These are phyloP conservation scores for Xylota segnis DNA, from an alignment of 2,888 invertebrate genomes.

Conservation along the genomic window DNA sequence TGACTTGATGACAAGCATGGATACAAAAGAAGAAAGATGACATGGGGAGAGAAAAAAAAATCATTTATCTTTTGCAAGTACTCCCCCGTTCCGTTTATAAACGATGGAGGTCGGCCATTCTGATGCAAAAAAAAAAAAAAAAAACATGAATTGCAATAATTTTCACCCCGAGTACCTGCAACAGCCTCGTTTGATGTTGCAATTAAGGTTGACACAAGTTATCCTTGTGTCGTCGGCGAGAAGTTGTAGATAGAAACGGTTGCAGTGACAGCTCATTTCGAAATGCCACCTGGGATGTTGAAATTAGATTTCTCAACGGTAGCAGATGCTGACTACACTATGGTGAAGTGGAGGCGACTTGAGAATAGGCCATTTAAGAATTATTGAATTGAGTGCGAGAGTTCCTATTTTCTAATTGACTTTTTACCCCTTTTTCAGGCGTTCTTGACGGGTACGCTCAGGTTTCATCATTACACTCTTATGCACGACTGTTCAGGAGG, in stretches of 20 bases:
- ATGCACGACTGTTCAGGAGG: conserved; percentile 16
- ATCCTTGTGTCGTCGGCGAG: conserved; percentile 29
- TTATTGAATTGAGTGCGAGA: conserved; percentile 60
- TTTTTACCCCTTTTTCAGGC: conserved; percentile 34
- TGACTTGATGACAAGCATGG: conserved; percentile 63
- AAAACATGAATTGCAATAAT: conserved; percentile 50
- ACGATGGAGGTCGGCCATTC: conserved; percentile 2
- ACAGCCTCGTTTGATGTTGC: conserved; percentile 37
- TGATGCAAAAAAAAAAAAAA: conserved; percentile 35
- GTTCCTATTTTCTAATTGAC: conserved; percentile 44
- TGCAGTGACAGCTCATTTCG: conserved; percentile 40
- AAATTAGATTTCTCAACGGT: conserved; percentile 47
- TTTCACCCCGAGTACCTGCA: conserved; percentile 1
- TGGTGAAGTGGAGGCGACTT: not conserved
- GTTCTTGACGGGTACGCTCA: conserved; percentile 41
- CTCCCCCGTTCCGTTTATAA: conserved; percentile 2
- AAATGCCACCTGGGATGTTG: conserved; percentile 14
- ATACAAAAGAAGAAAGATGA: conserved; percentile 37
- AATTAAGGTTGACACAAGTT: conserved; percentile 51
- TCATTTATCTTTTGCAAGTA: conserved; percentile 21
- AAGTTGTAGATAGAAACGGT: not conserved
- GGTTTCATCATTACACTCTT: conserved; percentile 45
- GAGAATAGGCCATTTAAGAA: conserved; percentile 25
- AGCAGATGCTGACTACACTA: not conserved
- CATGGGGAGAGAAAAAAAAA: not conserved